Evolutionary conservation across 2,888 invertebrate genomes (phyloP), one percentile per base, ranked within the genome.

Genomic region (Lycocerus yunnanus): DNA sequence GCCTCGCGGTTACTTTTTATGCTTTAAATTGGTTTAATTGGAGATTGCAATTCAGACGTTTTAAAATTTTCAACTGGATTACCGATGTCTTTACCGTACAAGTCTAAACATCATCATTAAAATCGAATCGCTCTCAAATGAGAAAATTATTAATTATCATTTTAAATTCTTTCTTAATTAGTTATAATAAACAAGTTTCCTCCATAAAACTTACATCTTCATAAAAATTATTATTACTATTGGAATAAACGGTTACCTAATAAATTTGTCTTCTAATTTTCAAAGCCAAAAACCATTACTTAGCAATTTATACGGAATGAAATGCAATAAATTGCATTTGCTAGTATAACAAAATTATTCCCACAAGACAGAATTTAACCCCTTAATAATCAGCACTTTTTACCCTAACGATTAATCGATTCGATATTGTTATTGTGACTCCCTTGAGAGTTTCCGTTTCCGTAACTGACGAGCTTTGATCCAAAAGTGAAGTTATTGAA

Each of bases 21-120:
- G 63, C 15, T 68, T 73, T 73, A 77, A 77, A 77, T 77, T 77
- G 68, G 71, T 71, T 75, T 77, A 77, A 77, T 77, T 77, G 75
- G 71, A 68, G 68, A 63, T 66, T 69, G 69, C 71, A 71, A 70
- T 73, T 70, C 61, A 69, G 68, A 21, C 66, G 43, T 69, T 75
- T 72, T 74, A 18, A 13, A 69, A 68, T 66, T 71, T 66, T 75
- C 58, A 73, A 66, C 18, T 43, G 27, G 43, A 43, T 66, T 20
- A 58, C 15, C 18, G 21, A 16, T 20, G 27, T 18, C 58, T 72
- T 66, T 67, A 24, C 61, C 70, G 43, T n/a, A 43, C 20, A 58
- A 65, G 21, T 18, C 65, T 2, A 18, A 20, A 21, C 14, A 15
- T 14, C 15, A 65, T 65, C 21, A 14, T 65, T 65, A 65, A 20